phyloP scores from a whole-genome alignment of 2,888 invertebrate species.

The Seira sanloemensis region DNA sequence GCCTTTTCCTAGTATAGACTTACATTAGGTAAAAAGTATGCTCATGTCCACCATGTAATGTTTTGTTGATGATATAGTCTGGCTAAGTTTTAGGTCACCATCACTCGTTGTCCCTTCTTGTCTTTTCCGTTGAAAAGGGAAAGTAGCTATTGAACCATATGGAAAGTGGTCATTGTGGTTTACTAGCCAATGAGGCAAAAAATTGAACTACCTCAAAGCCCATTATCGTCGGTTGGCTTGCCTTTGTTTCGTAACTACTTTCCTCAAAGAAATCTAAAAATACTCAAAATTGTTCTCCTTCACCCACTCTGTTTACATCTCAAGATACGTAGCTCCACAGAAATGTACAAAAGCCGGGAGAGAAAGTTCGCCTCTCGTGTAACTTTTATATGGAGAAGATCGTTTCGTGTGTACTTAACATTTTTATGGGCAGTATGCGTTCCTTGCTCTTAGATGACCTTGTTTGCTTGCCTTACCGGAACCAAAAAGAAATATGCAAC shows the following conservation, averaged over 20 bases:
- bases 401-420: constrained; percentile 30
- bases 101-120: not conserved
- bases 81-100: constrained; percentile 26
- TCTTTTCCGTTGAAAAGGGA: constrained; percentile 12
- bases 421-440: constrained; percentile 36
- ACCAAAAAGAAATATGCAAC: constrained; percentile 7
- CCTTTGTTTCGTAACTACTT: constrained; percentile 59
- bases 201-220: constrained; percentile 69
- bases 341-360: not conserved
- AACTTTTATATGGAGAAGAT: not conserved
- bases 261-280: constrained; percentile 36
- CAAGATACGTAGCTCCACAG: not conserved
- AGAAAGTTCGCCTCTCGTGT: not conserved
- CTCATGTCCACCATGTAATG: constrained; percentile 28
- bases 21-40: too few relatives aligned
- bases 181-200: constrained; percentile 69
- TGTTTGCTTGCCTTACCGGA: constrained; percentile 15
- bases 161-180: constrained; percentile 63
- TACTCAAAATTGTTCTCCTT: not conserved
- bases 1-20: too few relatives aligned
- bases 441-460: constrained; percentile 29
- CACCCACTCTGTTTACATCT: not conserved
- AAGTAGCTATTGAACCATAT: constrained; percentile 57
- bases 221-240: constrained; percentile 58
- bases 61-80: constrained; percentile 17